Evolutionary conservation across 2,888 invertebrate species (phyloP).

Genomic region (Apantesis nais): DNA sequence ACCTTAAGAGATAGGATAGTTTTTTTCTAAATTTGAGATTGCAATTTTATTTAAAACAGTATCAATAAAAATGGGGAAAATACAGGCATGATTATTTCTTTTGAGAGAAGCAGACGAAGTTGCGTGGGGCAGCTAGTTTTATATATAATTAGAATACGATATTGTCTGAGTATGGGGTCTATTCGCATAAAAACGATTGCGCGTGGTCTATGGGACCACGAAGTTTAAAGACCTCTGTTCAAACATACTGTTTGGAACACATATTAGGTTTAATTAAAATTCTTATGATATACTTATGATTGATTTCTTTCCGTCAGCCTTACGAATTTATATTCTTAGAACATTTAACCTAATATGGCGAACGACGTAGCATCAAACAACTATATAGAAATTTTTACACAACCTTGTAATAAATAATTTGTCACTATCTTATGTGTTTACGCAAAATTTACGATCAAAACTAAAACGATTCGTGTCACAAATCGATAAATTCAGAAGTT

Average conservation of each 20-base stretch:
- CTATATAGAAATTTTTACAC: not conserved
- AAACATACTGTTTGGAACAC: not conserved
- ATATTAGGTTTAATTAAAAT: not conserved
- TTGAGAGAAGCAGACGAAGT: no score
- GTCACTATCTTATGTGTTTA: constrained; percentile 11
- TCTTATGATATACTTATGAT: not conserved
- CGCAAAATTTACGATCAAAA: constrained; percentile 26
- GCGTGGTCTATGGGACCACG: no score
- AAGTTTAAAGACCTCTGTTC: not conserved
- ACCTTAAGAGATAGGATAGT: no score
- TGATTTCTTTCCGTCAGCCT: not conserved
- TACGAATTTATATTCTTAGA: no score
- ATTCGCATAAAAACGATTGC: no score
- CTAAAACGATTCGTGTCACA: constrained; percentile 37
- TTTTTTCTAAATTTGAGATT: no score
- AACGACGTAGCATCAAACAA: not conserved
- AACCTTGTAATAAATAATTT: not conserved
- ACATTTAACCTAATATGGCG: not conserved
- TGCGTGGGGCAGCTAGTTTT: no score
- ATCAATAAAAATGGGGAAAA: no score
- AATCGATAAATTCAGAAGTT: constrained; percentile 39
- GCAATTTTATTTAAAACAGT: no score
- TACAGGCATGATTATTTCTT: no score
- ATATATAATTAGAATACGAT: no score
- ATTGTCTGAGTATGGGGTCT: no score